Evolutionary conservation across 2,797 vertebrate genomes (phyloP).

Genomic region (Phalloptychus januarius): DNA sequence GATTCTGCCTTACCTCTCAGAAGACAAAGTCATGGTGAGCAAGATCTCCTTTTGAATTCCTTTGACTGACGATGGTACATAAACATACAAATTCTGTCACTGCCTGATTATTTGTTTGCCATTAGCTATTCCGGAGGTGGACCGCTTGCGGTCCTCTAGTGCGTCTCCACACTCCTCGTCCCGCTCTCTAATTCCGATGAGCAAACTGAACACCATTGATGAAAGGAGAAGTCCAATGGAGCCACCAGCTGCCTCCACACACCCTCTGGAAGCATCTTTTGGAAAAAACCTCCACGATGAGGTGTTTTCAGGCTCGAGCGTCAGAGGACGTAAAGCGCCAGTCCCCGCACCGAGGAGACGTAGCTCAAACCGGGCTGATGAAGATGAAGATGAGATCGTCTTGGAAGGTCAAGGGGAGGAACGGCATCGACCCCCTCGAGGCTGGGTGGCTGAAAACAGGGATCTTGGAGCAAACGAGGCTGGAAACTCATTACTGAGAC

Average conservation of each 20-base stretch:
- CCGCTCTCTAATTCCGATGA: conserved; percentile 39
- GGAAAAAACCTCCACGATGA: conserved; percentile 31
- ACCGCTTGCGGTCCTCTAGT: conserved; percentile 28
- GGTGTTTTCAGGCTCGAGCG: neutral
- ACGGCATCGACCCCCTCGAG: conserved; percentile 10
- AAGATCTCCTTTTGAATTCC: neutral
- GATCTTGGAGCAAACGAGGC: conserved; percentile 54
- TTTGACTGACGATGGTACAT: neutral
- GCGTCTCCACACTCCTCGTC: conserved; percentile 54
- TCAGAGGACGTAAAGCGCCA: conserved; percentile 44
- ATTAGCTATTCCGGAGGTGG: conserved; percentile 4
- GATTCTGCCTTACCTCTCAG: conserved; percentile 81
- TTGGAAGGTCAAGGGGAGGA: neutral
- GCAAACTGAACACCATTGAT: conserved; percentile 79
- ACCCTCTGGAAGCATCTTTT: neutral
- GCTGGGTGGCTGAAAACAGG: conserved; percentile 66
- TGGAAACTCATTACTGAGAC: conserved; percentile 54
- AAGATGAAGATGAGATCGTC: neutral
- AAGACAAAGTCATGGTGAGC: conserved; percentile 74
- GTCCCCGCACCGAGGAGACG: conserved; percentile 45
- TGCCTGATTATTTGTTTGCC: neutral
- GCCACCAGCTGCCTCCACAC: neutral
- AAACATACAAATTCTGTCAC: neutral
- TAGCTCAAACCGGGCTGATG: neutral
- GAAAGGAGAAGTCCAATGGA: conserved; percentile 58